phyloP scores from a whole-genome alignment of 2,113 vertebrate genomes.

The Paraplagusia blochii region DNA sequence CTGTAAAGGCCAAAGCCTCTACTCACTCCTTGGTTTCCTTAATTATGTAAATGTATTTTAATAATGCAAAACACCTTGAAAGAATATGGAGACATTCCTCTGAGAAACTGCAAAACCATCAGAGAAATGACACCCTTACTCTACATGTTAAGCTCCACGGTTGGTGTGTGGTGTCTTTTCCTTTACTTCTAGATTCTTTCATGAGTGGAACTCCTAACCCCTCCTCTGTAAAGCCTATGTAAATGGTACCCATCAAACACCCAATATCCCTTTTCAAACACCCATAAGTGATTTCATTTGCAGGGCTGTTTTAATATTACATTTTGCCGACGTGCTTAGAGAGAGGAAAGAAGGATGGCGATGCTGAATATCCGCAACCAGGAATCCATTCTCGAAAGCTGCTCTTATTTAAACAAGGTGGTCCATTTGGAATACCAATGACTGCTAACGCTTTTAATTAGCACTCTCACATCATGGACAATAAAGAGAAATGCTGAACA shows the following conservation, averaged over 20 bases:
- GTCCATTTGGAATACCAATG: constrained; percentile 62
- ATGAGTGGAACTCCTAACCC: constrained; percentile 55
- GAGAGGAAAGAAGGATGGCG: constrained; percentile 34
- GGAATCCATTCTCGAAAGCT: constrained; percentile 37
- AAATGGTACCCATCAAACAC: constrained; percentile 64
- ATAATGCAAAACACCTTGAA: no score
- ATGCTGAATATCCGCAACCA: constrained; percentile 38
- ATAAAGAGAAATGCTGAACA: constrained; percentile 64
- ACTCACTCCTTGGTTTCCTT: no score
- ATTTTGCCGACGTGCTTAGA: constrained; percentile 50
- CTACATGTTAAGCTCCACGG: constrained; percentile 17
- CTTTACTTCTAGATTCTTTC: not conserved
- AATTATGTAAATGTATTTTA: no score
- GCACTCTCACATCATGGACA: constrained; percentile 58
- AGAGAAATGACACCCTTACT: constrained; percentile 30
- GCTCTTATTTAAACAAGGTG: constrained; percentile 52
- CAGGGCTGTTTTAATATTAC: constrained; percentile 71
- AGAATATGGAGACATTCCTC: constrained; percentile 24
- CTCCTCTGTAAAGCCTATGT: constrained; percentile 50
- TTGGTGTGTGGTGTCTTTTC: not conserved
- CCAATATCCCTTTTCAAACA: constrained; percentile 58
- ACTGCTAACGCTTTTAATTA: constrained; percentile 69
- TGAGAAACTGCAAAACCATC: constrained; percentile 59
- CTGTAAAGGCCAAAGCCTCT: no score
- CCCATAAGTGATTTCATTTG: constrained; percentile 70